phyloP scores from a whole-genome alignment of 2,797 vertebrate species.

The Phataginus tetradactyla region DNA sequence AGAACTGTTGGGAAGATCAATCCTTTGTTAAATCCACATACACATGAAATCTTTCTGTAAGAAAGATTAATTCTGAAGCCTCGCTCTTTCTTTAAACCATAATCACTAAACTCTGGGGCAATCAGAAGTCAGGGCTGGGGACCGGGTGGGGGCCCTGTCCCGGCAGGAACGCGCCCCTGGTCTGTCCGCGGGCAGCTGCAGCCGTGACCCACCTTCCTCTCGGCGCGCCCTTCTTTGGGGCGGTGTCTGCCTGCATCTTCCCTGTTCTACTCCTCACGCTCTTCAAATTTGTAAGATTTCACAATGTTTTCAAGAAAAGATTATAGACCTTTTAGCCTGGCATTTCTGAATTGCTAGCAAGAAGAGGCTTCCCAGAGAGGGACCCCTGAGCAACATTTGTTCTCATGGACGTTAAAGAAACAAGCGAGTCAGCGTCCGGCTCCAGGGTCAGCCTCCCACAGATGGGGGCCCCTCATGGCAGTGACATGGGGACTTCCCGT shows the following conservation, averaged over 20 bases:
- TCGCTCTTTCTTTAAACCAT: not conserved
- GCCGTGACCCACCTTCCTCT: no score
- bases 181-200: no score
- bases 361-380: not conserved
- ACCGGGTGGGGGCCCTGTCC: not conserved
- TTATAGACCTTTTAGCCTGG: not conserved
- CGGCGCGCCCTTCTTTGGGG: no score
- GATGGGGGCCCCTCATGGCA: not conserved
- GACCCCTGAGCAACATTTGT: not conserved
- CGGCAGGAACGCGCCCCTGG: no score
- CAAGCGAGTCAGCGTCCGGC: not conserved
- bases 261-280: not conserved
- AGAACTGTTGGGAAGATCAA: not conserved
- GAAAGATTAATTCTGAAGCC: not conserved
- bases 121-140: not conserved
- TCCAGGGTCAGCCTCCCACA: fast-evolving
- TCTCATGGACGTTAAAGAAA: not conserved
- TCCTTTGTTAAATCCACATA: not conserved
- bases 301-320: not conserved
- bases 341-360: not conserved
- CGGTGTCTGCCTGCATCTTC: no score
- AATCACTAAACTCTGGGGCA: not conserved
- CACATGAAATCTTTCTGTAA: not conserved
- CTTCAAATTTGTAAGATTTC: not conserved
- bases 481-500: not conserved